phyloP scores from a whole-genome alignment of 2,888 invertebrate species.

The Hirtodrosophila confusa region DNA sequence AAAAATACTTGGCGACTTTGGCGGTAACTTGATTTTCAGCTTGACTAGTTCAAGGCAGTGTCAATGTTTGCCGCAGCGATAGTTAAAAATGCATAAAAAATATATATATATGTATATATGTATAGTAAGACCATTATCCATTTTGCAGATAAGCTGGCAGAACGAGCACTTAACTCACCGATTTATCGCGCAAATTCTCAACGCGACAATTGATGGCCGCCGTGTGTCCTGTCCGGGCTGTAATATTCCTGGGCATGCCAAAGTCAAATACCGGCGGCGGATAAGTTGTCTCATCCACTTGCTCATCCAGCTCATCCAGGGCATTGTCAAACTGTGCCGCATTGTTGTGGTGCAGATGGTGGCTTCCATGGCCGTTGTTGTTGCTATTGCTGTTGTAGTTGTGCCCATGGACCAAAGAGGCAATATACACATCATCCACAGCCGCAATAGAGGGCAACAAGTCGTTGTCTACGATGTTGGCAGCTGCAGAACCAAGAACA shows the following conservation, averaged over 20 bases:
- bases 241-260: conserved; percentile 93
- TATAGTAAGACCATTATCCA: conserved; percentile 20
- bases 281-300: conserved; percentile 64
- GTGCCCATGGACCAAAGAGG: conserved; percentile 62
- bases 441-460: conserved; percentile 67
- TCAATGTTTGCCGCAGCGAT: conserved; percentile 61
- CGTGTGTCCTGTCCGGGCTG: conserved; percentile 94
- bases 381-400: conserved; percentile 50
- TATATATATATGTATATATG: conserved; percentile 7
- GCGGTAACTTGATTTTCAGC: conserved; percentile 74
- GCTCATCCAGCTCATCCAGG: conserved; percentile 58
- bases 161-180: conserved; percentile 85
- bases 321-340: conserved; percentile 66
- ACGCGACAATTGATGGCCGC: conserved; percentile 95
- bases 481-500: conserved; percentile 36
- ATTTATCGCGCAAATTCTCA: conserved; percentile 94
- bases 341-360: conserved; percentile 52
- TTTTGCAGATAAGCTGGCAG: conserved; percentile 25
- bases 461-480: conserved; percentile 50
- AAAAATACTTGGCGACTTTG: conserved; percentile 52
- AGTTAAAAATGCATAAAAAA: conserved; percentile 60
- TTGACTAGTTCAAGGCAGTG: conserved; percentile 52
- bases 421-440: conserved; percentile 71
- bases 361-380: conserved; percentile 25
- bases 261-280: conserved; percentile 91